Percentiles rank a stretch among this genome's conserved stretches.
These are phyloP conservation scores for Drosophila repleta DNA, from an alignment of 1,140 invertebrate species.

Conservation along the genomic window DNA sequence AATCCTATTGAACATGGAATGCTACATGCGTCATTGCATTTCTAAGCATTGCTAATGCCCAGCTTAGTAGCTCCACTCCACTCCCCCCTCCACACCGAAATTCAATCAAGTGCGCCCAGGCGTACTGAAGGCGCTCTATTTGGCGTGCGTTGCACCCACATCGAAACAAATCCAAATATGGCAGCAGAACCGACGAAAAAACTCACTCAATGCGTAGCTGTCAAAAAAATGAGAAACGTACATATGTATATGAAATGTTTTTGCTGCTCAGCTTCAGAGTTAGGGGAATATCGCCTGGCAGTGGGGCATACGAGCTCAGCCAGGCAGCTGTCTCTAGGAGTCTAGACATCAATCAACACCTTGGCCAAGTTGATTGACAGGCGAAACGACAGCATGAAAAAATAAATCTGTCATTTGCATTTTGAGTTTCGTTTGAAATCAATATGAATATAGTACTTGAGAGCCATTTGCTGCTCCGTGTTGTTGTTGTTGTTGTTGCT, in stretches of 20 bases:
- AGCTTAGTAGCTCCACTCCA: constrained; percentile 46
- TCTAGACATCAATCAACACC: constrained; percentile 80
- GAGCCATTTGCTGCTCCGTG: constrained; percentile 36
- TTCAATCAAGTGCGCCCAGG: constrained; percentile 25
- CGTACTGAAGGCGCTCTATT: constrained; percentile 33
- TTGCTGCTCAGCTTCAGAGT: constrained; percentile 6
- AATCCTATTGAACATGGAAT: constrained; percentile 45
- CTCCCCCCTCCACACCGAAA: background rate
- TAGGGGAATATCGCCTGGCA: constrained; percentile 1
- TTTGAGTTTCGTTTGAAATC: constrained; percentile 72
- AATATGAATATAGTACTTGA: constrained; percentile 74
- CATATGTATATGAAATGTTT: constrained; percentile 31
- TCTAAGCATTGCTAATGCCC: constrained; percentile 59
- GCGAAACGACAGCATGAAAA: constrained; percentile 66
- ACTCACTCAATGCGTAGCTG: constrained; percentile 32
- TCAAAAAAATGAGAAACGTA: constrained; percentile 29
- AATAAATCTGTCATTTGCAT: constrained; percentile 82
- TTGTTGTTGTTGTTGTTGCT: constrained; percentile 19
- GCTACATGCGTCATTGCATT: constrained; percentile 61
- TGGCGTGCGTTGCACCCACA: constrained; percentile 46
- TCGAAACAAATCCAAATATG: constrained; percentile 27
- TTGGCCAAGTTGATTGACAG: constrained; percentile 74
- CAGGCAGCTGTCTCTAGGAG: constrained; percentile 29
- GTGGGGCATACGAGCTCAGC: background rate
- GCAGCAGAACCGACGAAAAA: constrained; percentile 7